Evolutionary conservation across 2,888 invertebrate genomes (phyloP), one percentile per base, ranked within the genome.

Genomic region (Furcula furcula): DNA sequence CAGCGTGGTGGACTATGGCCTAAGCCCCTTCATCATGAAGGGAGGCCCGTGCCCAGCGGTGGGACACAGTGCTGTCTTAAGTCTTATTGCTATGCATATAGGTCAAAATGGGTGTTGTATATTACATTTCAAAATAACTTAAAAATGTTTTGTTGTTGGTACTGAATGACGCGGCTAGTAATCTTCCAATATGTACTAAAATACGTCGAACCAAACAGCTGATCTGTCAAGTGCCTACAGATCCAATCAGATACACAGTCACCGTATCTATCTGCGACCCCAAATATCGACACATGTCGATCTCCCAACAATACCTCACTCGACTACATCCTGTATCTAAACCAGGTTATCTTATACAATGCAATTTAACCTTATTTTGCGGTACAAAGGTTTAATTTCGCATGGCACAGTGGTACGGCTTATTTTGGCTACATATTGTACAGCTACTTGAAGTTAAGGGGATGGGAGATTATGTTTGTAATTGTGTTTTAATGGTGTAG

Each of bases 221-320:
- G 37, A 47, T 34, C 36, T 36, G 10, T 25, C 29, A 4, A 34
- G 31, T 27, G 34, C 5, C 21, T 13, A 13, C 7, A 21, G 26
- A 15, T 23, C 23, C 12, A 29, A 13, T 29, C 20, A 13, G 29
- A 20, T 7, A 16, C 13, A 18, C 19, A 12, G 18, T 18, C 7
- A 4, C 4, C 26, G 11, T 18, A 9, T 10, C 26, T 22, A 36
- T 29, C 19, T 62, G 62, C 61, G 55, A 54, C 39, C 55, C 64
- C 65, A 72, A 74, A 75, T 76, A 76, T 79, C 76, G 83, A 80
- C 84, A 85, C 80, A 84, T 82, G 80, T 76, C 77, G 76, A 73
- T 71, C 61, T 50, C 47, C 46, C 66, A 67, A 81, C 83, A 79
- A 81, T 76, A 56, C 51, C 55, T 45, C 51, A 55, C 51, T 65